phyloP scores from a whole-genome alignment of 2,113 vertebrate genomes.

The Melierax canorus region DNA sequence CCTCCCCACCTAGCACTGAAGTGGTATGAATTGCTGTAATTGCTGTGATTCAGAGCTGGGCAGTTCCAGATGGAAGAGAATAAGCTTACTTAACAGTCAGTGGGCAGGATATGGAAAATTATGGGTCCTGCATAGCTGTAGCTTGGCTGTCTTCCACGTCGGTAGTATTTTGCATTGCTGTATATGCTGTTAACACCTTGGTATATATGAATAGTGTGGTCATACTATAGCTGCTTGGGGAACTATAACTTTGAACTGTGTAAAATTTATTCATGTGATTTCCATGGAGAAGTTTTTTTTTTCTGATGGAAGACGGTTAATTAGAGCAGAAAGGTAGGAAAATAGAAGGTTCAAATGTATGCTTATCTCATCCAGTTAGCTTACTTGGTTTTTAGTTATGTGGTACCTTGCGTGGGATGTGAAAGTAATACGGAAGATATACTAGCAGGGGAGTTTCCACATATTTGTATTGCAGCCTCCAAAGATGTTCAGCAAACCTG shows the following conservation, averaged over 20 bases:
- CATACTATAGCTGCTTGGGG: slow-evolving; percentile 31
- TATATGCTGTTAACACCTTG: slow-evolving; percentile 54
- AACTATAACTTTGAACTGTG: not conserved
- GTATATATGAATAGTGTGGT: slow-evolving; percentile 29
- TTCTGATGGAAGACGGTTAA: not conserved
- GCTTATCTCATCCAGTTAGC: not conserved
- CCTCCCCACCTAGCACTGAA: not conserved
- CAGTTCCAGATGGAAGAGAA: not conserved
- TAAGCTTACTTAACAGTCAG: not conserved
- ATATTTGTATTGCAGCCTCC: not conserved
- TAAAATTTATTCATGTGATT: not conserved
- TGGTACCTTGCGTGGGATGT: not conserved
- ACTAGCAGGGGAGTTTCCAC: not conserved
- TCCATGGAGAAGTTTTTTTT: not conserved
- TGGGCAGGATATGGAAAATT: slow-evolving; percentile 16
- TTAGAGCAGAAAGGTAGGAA: not conserved
- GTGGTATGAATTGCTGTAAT: not conserved
- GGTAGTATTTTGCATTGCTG: slow-evolving; percentile 19
- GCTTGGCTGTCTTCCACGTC: slow-evolving; percentile 3
- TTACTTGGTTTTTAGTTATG: not conserved
- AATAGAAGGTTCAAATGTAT: not conserved
- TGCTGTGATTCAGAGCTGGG: not conserved
- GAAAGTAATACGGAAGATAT: not conserved
- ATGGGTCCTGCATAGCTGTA: not conserved
- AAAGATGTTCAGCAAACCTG: not conserved